A percentile compares a stretch with the other conserved stretches of the same genome.
Conservation (phyloP, 2,797 vertebrate species). For the Enoplosus armatus region DNA sequence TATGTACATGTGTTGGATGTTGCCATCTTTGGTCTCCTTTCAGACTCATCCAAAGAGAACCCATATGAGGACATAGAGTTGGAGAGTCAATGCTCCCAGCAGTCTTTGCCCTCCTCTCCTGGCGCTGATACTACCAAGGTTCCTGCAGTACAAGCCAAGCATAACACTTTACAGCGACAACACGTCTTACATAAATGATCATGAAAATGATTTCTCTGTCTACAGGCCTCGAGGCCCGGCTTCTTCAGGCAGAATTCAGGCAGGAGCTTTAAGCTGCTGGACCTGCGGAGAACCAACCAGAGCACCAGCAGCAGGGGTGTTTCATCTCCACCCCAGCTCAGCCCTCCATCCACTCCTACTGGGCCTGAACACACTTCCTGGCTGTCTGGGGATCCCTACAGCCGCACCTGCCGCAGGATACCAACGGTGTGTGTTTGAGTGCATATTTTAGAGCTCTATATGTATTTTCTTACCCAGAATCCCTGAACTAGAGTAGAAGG, state of each 20-base stretch:
- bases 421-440: conserved; percentile 67
- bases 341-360: conserved; percentile 76
- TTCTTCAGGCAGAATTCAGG: conserved; percentile 92
- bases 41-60: conserved; percentile 89
- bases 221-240: conserved; percentile 66
- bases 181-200: not conserved
- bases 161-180: not conserved
- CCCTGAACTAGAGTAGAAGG: not conserved
- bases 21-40: conserved; percentile 29
- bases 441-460: not conserved
- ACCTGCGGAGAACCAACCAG: conserved; percentile 86
- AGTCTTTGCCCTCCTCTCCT: conserved; percentile 88
- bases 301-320: conserved; percentile 80
- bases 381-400: conserved; percentile 59
- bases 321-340: conserved; percentile 87
- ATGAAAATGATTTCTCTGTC: not conserved
- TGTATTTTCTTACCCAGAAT: not conserved
- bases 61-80: conserved; percentile 94
- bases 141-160: conserved; percentile 20
- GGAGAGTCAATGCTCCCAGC: conserved; percentile 90
- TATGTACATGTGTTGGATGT: not conserved
- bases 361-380: conserved; percentile 53
- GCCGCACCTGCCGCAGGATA: conserved; percentile 71
- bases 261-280: conserved; percentile 90
- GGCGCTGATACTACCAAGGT: conserved; percentile 86